Base-by-base conservation (phyloP, 2,113 vertebrate species). In the Greenwoodochromis staneri region DNA sequence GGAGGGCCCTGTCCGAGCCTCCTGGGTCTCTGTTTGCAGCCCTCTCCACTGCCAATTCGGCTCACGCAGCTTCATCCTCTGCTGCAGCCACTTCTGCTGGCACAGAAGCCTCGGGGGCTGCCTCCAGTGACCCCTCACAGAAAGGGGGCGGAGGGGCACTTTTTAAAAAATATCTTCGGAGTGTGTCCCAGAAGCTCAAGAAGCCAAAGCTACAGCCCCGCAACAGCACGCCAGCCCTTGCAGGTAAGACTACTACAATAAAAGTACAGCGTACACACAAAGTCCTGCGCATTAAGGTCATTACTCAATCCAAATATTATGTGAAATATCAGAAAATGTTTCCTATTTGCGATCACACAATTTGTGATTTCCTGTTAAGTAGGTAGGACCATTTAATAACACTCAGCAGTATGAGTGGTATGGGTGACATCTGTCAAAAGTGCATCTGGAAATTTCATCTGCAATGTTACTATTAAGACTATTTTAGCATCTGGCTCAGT, bases 1-100 rank as follows among this genome's bases (percentile, higher is more conserved):
- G 96, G 14, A 95, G 98, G 36, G 98, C 97, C 9, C 93, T 97
- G 51, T 98, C 97, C 0, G 97, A 97, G 4, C 97, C 98, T 14
- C 92, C 96, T 0, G 96, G 96, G 3, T 93, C 95, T 0, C 86
- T 97, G 5, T 93, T 96, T 8, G 4, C 94, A 1, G 71, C 90
- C 16, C 34, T 85, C 54, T 55, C 89, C 1, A 10, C 90, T 1
- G 27, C 54, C 45, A 14, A 27, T 27, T 14, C 94, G 4, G 19
- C 88, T 11, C 82, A 91, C 1, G 69, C 87, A 11, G 51, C 92
- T 3, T 59, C 93, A 36, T 73, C 82, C 7, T 54, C 93, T 7
- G 24, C 90, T 7, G 51, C 88, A 1, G 40, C 91, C 3, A 29
- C 91, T 3, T 95, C 78, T 81, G 40, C 89, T 8, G 54, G 89